A percentile compares a stretch with the other conserved stretches of the same genome.
Conservation (phyloP, 2,797 vertebrate genomes). For the Ctenosaura bakeri region DNA sequence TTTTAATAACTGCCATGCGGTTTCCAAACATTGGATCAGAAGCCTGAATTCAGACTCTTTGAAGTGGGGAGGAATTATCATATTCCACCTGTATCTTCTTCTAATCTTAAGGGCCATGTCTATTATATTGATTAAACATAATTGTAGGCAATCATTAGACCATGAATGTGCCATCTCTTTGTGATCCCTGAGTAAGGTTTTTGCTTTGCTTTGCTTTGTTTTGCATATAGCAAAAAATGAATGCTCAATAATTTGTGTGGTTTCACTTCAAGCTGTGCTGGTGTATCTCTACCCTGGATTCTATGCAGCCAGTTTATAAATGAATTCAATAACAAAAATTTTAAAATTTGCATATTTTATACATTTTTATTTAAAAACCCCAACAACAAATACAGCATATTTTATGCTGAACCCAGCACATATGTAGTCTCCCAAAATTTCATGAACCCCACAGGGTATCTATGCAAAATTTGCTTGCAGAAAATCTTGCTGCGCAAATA, state of each 20-base stretch:
- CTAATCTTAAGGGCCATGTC: constrained; percentile 13
- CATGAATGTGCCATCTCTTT: constrained; percentile 16
- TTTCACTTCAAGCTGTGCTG: constrained; percentile 1
- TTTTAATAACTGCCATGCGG: constrained; percentile 3
- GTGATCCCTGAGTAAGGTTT: constrained; percentile 10
- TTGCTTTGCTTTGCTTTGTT: background rate
- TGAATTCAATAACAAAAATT: too few species aligned
- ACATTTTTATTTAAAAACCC: too few species aligned
- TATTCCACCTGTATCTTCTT: background rate
- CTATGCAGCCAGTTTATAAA: too few species aligned
- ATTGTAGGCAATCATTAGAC: background rate
- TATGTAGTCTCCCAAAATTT: too few species aligned
- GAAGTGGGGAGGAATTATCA: background rate
- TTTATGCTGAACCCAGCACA: too few species aligned
- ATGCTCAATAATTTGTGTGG: constrained; percentile 11
- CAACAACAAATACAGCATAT: too few species aligned
- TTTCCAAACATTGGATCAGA: background rate
- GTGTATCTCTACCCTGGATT: background rate
- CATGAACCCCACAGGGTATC: too few species aligned
- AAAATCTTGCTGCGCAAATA: too few species aligned
- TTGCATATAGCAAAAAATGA: constrained; percentile 20
- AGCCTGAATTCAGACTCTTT: constrained; percentile 29
- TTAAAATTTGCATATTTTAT: too few species aligned
- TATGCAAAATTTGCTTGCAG: too few species aligned
- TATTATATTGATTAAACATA: background rate